Evolutionary conservation across 2,113 vertebrate species (phyloP), one percentile per base, ranked within the genome.

Genomic region (Bettongia penicillata): DNA sequence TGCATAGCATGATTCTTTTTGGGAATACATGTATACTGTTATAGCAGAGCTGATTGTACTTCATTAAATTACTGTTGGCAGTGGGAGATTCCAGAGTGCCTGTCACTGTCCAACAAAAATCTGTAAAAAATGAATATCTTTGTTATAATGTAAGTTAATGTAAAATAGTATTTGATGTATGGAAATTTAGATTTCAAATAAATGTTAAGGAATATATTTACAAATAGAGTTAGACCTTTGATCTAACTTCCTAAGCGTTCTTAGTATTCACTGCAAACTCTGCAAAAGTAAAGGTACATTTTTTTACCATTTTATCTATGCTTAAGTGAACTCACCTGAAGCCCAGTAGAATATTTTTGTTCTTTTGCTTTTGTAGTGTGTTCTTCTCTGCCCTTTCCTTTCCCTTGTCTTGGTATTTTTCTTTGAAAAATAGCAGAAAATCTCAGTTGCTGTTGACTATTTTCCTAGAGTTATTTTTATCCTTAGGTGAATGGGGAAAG

Each of bases 101-200:
- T 53, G n/a, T 22, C 26, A 94, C 24, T 93, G n/a, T 31, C 0
- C 0, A 84, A 3, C 57, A 22, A 97, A 97, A 97, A 91, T 89
- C n/a, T 91, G 3, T 96, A 22, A 94, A 53, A 95, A 94, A 90
- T 77, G 28, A 77, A 94, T 31, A 90, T 92, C 53, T 95, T 92
- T 94, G 92, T 90, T 92, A 77, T 93, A 95, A 49, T 95, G 26
- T 89, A 95, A n/a, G 7, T 92, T 96, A 95, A 91, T 93, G 61
- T 37, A 43, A 95, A 96, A 52, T 93, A 95, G 89, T 95, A 93
- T 93, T 92, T 92, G 8, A 5, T 92, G 93, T 93, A 48, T 4
- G 28, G 51, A 95, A 93, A 91, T 91, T 93, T 48, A 97, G 3
- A 93, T 93, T 77, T 94, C 16, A 84, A 43, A 43, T 84, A 22